These are phyloP conservation scores for Stictonetta naevosa DNA, from an alignment of 2,113 vertebrate species.

Conservation along the genomic window DNA sequence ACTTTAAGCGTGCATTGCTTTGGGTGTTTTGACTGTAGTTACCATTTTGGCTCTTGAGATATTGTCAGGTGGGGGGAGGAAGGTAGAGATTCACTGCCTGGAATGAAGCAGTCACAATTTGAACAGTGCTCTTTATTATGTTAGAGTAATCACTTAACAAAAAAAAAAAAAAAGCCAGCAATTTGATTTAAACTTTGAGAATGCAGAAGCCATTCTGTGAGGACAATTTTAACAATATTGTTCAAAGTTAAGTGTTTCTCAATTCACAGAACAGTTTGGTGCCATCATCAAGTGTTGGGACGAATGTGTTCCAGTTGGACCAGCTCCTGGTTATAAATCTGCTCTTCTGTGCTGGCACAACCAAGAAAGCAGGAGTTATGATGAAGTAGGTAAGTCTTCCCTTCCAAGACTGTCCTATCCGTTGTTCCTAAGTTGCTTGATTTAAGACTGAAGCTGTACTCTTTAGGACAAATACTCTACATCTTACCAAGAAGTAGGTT, in stretches of 20 bases:
- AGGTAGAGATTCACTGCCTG: neutral
- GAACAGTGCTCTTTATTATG: neutral
- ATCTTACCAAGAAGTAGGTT: neutral
- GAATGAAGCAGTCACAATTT: neutral
- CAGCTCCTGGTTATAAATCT: neutral
- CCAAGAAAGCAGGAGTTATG: neutral
- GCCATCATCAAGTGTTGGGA: neutral
- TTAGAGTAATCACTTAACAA: neutral
- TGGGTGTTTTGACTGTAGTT: neutral
- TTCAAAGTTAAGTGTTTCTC: neutral
- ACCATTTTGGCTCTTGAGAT: neutral
- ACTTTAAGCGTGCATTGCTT: neutral
- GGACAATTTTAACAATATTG: neutral
- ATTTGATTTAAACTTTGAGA: neutral
- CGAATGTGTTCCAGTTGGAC: neutral
- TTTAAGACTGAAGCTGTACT: neutral
- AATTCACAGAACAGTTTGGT: neutral
- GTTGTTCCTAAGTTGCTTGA: neutral
- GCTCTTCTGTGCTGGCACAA: rapidly evolving
- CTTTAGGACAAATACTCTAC: neutral
- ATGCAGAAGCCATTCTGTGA: neutral
- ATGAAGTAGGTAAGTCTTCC: neutral
- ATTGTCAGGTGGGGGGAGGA: neutral
- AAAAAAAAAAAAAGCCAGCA: neutral
- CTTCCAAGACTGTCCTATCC: neutral